Conservation (phyloP, 2,113 vertebrate species). For the Herpailurus yagouaroundi region DNA sequence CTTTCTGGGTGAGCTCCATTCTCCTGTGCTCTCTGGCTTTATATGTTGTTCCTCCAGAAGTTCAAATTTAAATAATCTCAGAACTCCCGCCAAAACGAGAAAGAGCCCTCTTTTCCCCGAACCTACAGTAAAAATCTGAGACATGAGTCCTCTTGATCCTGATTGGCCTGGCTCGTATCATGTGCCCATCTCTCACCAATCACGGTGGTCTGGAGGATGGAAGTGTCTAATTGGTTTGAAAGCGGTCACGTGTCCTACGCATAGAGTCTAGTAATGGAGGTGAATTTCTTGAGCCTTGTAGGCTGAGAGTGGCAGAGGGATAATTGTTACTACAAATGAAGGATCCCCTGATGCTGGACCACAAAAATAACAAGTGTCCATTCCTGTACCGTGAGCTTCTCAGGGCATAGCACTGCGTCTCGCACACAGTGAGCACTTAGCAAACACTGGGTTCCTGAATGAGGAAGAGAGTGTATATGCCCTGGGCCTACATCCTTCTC, state of each 20-base stretch:
- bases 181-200: slow-evolving; percentile 22
- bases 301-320: background rate
- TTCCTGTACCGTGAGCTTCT: background rate
- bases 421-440: background rate
- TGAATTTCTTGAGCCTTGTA: background rate
- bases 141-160: background rate
- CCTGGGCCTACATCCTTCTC: background rate
- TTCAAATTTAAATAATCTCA: background rate
- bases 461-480: background rate
- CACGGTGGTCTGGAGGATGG: background rate
- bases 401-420: background rate
- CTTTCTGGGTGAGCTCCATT: slow-evolving; percentile 1
- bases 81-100: slow-evolving; percentile 22
- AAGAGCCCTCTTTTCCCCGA: background rate
- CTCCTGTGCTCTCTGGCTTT: slow-evolving; percentile 20
- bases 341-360: background rate
- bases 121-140: background rate
- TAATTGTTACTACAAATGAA: slow-evolving; percentile 22
- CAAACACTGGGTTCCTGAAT: background rate
- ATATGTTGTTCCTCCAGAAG: background rate
- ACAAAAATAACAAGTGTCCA: background rate
- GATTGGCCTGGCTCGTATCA: background rate
- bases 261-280: background rate
- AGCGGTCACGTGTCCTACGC: background rate
- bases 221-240: background rate